These are phyloP conservation scores for Pristionchus mayeri DNA, from an alignment of 2,888 invertebrate species.

Conservation along the genomic window DNA sequence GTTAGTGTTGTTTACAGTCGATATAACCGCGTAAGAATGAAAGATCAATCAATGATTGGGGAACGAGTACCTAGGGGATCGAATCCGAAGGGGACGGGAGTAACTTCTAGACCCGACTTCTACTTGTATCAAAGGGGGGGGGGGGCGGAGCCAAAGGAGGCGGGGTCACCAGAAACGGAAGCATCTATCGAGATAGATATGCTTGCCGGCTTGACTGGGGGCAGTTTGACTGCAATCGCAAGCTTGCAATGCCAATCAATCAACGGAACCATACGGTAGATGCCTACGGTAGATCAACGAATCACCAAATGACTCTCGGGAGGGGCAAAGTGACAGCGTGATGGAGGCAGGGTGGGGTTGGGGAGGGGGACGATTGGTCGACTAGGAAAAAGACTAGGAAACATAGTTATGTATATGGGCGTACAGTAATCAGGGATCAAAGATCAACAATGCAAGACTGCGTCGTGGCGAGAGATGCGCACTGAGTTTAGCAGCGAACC, in stretches of 20 bases:
- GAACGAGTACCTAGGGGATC: slow-evolving; percentile 9
- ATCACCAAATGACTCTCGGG: slow-evolving; percentile 17
- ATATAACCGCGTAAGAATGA: not conserved
- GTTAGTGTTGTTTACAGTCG: slow-evolving; percentile 20
- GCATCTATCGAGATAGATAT: slow-evolving; percentile 42
- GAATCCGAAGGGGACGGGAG: not conserved
- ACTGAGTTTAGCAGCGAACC: no score
- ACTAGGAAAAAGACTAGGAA: not conserved
- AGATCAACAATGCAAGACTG: no score
- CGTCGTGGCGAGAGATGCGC: no score
- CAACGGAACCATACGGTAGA: slow-evolving; percentile 3
- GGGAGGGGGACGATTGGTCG: no score
- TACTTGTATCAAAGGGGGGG: not conserved
- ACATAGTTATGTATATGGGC: no score
- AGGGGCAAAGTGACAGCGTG: not conserved
- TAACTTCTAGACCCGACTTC: not conserved
- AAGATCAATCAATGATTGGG: no score
- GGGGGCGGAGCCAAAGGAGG: not conserved
- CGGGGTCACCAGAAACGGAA: not conserved
- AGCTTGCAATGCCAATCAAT: not conserved
- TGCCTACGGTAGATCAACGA: slow-evolving; percentile 30
- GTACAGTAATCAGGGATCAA: no score
- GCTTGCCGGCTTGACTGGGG: not conserved
- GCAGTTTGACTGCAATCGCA: no score
- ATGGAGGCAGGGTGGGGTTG: not conserved